Evolutionary conservation across 2,113 vertebrate species (phyloP).

Genomic region (Brachypteracias leptosomus): DNA sequence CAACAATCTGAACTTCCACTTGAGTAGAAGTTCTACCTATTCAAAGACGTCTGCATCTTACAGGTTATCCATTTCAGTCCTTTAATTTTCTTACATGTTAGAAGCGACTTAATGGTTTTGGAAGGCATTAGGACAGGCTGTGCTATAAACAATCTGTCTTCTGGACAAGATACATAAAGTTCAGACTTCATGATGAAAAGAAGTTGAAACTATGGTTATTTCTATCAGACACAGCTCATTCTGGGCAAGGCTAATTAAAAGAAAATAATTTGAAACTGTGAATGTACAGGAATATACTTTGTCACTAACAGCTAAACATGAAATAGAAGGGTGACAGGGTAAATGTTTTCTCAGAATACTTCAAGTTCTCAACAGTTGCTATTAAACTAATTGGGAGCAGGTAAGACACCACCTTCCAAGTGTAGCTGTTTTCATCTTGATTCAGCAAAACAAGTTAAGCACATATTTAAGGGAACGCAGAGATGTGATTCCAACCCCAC

Average conservation of each 20-base stretch:
- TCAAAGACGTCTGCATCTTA: background rate
- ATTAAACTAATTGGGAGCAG: constrained; percentile 18
- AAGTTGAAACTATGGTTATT: background rate
- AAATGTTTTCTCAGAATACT: background rate
- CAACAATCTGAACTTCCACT: background rate
- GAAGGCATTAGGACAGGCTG: background rate
- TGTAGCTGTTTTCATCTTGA: background rate
- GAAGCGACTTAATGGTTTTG: background rate
- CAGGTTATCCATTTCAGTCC: background rate
- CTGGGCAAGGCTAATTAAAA: constrained; percentile 16
- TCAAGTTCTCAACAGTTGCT: background rate
- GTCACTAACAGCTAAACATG: background rate
- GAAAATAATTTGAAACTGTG: background rate
- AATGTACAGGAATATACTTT: background rate
- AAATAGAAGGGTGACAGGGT: background rate
- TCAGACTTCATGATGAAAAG: constrained; percentile 12
- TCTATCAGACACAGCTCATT: background rate
- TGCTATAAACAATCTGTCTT: background rate
- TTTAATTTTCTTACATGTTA: background rate
- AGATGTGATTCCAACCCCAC: background rate
- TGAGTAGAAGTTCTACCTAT: background rate
- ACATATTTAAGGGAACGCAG: background rate
- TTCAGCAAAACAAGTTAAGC: background rate
- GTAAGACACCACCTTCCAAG: background rate
- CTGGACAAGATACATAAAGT: background rate